Base-by-base conservation (phyloP, 2,888 invertebrate species). In the Meta bourneti region DNA sequence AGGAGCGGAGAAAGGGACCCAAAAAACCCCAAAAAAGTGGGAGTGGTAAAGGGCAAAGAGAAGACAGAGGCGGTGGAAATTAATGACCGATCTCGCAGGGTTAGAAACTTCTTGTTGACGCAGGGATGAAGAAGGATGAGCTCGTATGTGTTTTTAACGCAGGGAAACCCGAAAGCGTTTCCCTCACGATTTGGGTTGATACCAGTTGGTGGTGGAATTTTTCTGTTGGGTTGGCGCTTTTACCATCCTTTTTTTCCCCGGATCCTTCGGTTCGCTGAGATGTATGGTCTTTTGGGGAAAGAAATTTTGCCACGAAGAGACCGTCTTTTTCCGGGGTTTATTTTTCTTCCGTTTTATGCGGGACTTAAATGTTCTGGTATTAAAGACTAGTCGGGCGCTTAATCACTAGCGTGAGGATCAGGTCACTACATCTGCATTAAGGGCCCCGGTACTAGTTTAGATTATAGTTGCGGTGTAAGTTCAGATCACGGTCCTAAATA, bases 71-170 rank as follows among this genome's bases (percentile, higher is more conserved):
- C 51, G 49, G n/a, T n/a, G 71, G 34, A 86, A 86, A 86, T 86
- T 86, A 86, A 86, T 77, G 86, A 70, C 70, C 48, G 75, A 69
- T 85, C 85, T 77, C 78, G 51, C 48, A 52, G 70, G 51, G 86
- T 79, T 86, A 86, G 52, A 48, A 86, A 78, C 86, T 77, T 78
- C 51, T 61, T 79, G 86, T 78, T 79, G 70, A 79, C 48, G 61
- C 71, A 69, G 51, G 52, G 69, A 75, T 69, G 79, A 75, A 86
- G 86, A 79, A 78, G 52, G 70, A 79, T 78, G 71, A 78, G 9
- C 48, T 7, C 16, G 19, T 8, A 51, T 74, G 74, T 75, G 61
- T 74, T 74, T 71, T 84, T 84, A 74, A 52, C 84, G 20, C 20
- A 52, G 20, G 74, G 19, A 82, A 71, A 69, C 80, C 69, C 48